Percentiles rank a stretch among this genome's conserved stretches.
These are phyloP conservation scores for Rhagoletis zephyria DNA, from an alignment of 1,140 invertebrate species.

Conservation along the genomic window DNA sequence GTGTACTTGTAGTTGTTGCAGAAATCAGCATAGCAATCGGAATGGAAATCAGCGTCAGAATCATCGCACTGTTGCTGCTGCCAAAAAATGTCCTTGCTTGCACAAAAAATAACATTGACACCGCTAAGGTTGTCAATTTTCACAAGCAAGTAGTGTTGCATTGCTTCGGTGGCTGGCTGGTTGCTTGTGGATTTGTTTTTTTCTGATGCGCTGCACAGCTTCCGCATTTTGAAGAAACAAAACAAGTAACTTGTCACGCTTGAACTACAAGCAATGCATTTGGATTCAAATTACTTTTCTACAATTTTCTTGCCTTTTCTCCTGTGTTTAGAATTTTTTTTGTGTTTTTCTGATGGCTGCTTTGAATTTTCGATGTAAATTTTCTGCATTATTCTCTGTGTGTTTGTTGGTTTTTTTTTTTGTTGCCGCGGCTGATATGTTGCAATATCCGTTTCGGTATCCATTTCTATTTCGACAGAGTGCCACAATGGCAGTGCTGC, in stretches of 20 bases:
- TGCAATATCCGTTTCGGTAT: neutral
- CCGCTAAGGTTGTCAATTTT: neutral
- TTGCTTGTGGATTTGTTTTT: neutral
- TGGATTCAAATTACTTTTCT: no score
- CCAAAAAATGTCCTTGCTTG: neutral
- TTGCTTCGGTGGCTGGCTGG: neutral
- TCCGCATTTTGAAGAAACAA: neutral
- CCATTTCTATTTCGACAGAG: neutral
- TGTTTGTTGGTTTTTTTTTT: neutral
- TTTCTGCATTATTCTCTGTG: slow-evolving; percentile 24
- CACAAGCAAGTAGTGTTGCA: neutral
- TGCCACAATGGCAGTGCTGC: neutral
- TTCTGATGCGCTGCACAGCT: neutral
- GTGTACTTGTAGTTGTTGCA: neutral
- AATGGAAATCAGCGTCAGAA: neutral
- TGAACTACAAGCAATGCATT: neutral
- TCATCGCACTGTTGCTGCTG: neutral
- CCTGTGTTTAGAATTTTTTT: no score
- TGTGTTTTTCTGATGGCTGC: neutral
- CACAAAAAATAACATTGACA: neutral
- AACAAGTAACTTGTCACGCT: slow-evolving; percentile 5
- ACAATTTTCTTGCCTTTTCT: no score
- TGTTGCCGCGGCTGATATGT: neutral
- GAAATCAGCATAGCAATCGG: slow-evolving; percentile 15
- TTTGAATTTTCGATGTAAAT: neutral